Base-by-base conservation (phyloP, 2,888 invertebrate species). In the Dilophus febrilis region DNA sequence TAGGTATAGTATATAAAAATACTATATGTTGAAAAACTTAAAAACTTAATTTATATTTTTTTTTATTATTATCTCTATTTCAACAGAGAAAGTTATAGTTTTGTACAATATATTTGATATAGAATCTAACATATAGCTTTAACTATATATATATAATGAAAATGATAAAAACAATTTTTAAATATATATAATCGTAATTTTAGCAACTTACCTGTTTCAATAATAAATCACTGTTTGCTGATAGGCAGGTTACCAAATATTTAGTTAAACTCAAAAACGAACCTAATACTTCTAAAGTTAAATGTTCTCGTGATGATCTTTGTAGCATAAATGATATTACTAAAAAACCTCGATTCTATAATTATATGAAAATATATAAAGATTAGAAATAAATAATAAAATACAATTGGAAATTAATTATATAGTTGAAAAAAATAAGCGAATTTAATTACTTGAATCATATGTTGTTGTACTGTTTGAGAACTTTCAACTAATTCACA, bases 281-380 rank as follows among this genome's bases (percentile, higher is more conserved):
- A 42, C 86, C 84, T 43, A 97, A 72, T 30, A 95, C 94, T 59
- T 92, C 88, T 32, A 87, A 78, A 10, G 91, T 92, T 40, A 97
- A 72, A 61, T 97, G 95, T 55, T 94, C 91, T 46, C 90, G 71
- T 39, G 81, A 85, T 44, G 87, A 91, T 51, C 90, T 74, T 63
- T 94, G 91, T 53, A 97, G 73, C 78, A 94, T 86, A 64, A 87
- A 92, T 50, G 95, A 91, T 60, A 99, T 92, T 47, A 98, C 94
- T 53, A 98, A 74, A 66, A 98, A 97, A 44, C 97, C 98, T 51
- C 94, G 81, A 62, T 92, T 94, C 64, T 44, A 28, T 13, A 37
- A 35, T 19, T 17, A 26, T 26, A 26, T 28, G 19, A 27, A 40
- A 30, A 35, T 17, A 30, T n/a, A 33, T 35, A 6, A 37, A 8